Base-by-base conservation (phyloP, 2,888 invertebrate species). In the Lydus trimaculatus region DNA sequence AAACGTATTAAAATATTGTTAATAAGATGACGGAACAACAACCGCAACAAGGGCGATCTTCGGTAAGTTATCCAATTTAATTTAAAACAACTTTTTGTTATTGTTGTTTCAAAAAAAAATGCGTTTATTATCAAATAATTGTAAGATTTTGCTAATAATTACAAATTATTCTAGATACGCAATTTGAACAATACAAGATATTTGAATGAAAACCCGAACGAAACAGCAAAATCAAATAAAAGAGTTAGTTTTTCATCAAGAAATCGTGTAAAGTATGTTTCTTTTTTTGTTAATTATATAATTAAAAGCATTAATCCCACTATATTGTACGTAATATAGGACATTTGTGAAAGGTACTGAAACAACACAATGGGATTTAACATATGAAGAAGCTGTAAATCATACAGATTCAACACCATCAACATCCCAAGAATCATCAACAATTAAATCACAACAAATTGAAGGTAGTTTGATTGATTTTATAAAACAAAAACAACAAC, bases 351-450 rank as follows among this genome's bases (percentile, higher is more conserved):
- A 77, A 39, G 81, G 82, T 71, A 74, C 76, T 15, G 82, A 81
- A 67, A 76, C 78, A 72, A 80, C 81, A 15, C 79, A 80, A 69
- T 82, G 81, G 82, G 81, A 82, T 67, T 73, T 72, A 20, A 81
- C 81, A 2, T 82, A 82, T 58, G 82, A 83, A 73, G 82, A 82
- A 74, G 72, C 73, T 58, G 73, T 75, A 28, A 73, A 79, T 61
- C 73, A 74, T 28, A 71, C 72, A 15, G 66, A 66, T 11, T 65
- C 65, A 43, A 65, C 67, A 11, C 65, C 65, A 58, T 65, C 67
- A 61, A 36, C 62, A 39, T n/a, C 28, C 31, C 13, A 48, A 9
- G 25, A 52, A 31, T 23, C 17, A 17, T 11, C 5, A 15, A 13
- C 13, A 4, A 31, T 25, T 25, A 13, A 2, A 9, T 1, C n/a